phyloP scores from a whole-genome alignment of 2,888 invertebrate species.

The Epinotia demarniana region DNA sequence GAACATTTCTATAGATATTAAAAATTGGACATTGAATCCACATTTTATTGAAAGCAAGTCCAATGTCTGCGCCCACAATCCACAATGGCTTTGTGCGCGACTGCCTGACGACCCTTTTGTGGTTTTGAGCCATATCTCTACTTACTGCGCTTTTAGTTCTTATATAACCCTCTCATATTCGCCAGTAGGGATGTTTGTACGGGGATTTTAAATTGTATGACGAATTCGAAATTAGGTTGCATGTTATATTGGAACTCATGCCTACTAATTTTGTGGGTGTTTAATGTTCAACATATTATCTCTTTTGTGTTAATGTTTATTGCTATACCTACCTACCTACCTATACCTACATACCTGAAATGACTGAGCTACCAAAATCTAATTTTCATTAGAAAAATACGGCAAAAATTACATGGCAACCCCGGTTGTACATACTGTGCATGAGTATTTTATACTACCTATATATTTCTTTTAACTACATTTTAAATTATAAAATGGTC shows the following conservation, averaged over 20 bases:
- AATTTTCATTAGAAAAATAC: too few species aligned
- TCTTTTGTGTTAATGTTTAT: background rate
- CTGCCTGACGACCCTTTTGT: slow-evolving; percentile 76
- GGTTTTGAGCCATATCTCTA: slow-evolving; percentile 63
- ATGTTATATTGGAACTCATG: background rate
- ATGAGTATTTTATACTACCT: too few species aligned
- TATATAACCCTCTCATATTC: slow-evolving; percentile 53
- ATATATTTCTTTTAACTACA: too few species aligned
- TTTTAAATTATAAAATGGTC: too few species aligned
- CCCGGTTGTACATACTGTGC: too few species aligned
- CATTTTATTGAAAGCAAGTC: slow-evolving; percentile 47
- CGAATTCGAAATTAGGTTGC: background rate
- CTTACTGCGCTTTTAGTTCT: slow-evolving; percentile 78
- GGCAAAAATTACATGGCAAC: too few species aligned
- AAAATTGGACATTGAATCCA: slow-evolving; percentile 44
- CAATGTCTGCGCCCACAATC: slow-evolving; percentile 51
- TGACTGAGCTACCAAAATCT: too few species aligned
- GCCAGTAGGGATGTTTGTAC: slow-evolving; percentile 44
- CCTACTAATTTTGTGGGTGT: background rate
- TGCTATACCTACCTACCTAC: too few species aligned
- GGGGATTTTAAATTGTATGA: slow-evolving; percentile 8
- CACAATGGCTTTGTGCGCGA: slow-evolving; percentile 61
- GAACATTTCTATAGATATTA: slow-evolving; percentile 27
- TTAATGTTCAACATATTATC: background rate
- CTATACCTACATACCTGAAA: background rate